Base-by-base conservation (phyloP, 2,888 invertebrate genomes). In the Chrysolina americana region DNA sequence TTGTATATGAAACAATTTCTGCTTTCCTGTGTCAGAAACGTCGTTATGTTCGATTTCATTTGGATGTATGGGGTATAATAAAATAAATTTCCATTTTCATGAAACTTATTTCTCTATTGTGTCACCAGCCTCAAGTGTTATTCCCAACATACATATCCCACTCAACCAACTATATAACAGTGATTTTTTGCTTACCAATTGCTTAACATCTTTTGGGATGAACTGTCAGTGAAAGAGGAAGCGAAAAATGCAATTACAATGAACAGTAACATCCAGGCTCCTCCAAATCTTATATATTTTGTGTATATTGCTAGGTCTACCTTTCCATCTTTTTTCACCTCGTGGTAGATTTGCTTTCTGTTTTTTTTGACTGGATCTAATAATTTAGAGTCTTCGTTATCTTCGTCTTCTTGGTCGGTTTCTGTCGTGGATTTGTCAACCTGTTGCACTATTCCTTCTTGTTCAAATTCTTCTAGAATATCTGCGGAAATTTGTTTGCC, bases 381-480 rank as follows among this genome's bases (percentile, higher is more conserved):
- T 10, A 77, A 63, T 69, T 77, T 66, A 0, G 70, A 21, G 15
- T 78, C 71, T 72, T 82, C 65, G 0, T 56, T 36, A 59, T 0
- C 47, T 28, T 66, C 79, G 41, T 74, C 76, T 0, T 93, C 93
- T 85, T 68, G 62, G 94, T 94, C 86, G 2, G 41, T 19, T 53
- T 70, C 53, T 6, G n/a, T 47, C 17, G 36, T 59, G 23, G 53
- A 53, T 13, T 56, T 23, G 21, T 1, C 8, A 23, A 21, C 28
- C n/a, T 36, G 17, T 15, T 56, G 44, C 9, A 41, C 62, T 6
- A 62, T 21, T n/a, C 76, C 78, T 44, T 76, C 70, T 59, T 68
- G 21, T 11, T 69, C 62, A 4, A 69, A 44, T 21, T 77, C 78
- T 53, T 76, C 70, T 11, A 81, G 23, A 6, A 81, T 59, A 36